Base-by-base conservation (phyloP, 30 jellyfish, hydroid and myxozoan species). In the Phacellophora camtschatica region DNA sequence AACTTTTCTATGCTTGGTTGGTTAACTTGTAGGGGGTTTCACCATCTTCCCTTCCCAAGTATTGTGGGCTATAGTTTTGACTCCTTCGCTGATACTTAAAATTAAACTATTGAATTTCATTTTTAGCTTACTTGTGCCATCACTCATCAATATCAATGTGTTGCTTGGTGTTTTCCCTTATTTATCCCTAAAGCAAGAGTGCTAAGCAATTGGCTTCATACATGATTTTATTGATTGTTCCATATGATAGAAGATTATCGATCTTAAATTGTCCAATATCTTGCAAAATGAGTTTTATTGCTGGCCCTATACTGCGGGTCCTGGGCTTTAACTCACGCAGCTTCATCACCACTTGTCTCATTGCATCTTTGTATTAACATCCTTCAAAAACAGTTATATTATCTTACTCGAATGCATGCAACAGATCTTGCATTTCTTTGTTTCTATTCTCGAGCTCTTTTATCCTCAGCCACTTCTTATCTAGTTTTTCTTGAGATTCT, bases 41-140 rank as follows among this genome's bases (percentile, higher is more conserved):
- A 71, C 77, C 27, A 29, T 43, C 48, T 48, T 71, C 85, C 2
- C 33, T 45, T 27, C 77, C 72, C 74, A 71, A 2, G 24, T 48
- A 34, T 19, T 71, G 77, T 13, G 46, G 31, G 18, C 85, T 77
- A 71, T 20, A 8, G 85, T 71, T 48, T 43, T 71, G 0, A 71
- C 1, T 19, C 77, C 74, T 2, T 42, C 77, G 28, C 85, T 71
- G 32, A 77, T 71, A 15, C 85, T 43, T 13, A 71, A 15, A 20
- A 71, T 27, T 24, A 34, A 20, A 13, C 51, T 24, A 46, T 71
- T 71, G 74, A 29, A 71, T 37, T 71, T 71, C 65, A 15, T 71
- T 50, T 71, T 71, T 29, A 43, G 31, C 27, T 71, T 71, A 13
- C 31, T 71, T 13, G 49, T 41, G 29, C 85, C 73, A 71, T 71